Evolutionary conservation across 2,888 invertebrate species (phyloP), one percentile per base, ranked within the genome.

Genomic region (Hydrotaea cyrtoneurina): DNA sequence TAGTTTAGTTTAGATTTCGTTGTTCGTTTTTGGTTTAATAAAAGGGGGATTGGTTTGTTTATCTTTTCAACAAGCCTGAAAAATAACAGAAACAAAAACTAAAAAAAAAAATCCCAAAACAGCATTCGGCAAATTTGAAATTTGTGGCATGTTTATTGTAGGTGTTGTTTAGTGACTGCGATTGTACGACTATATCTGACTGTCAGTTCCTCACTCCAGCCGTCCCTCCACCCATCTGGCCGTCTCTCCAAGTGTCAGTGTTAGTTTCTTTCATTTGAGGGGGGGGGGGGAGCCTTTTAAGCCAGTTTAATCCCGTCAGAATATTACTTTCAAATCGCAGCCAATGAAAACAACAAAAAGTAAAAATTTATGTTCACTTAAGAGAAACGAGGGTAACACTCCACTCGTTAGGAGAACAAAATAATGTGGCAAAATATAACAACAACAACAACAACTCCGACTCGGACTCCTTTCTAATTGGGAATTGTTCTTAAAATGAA

Each of bases 21-120:
- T 31, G 31, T 31, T 31, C 11, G 8, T 3, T 11, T 13, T 39
- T 62, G 62, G 36, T n/a, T n/a, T 69, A 72, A n/a, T 73, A 59
- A 78, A 75, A 64, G n/a, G 76, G 79, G 85, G 85, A 79, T 85
- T 85, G 85, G 85, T 82, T 80, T 85, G 77, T 82, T 80, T 80
- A 79, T 85, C 78, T 83, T 80, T 82, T 73, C 62, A 46, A 71
- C n/a, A 36, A 31, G 13, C 23, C 26, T n/a, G 36, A 31, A 77
- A 36, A 53, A 72, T 62, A 19, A 50, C 19, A 43, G 19, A 71
- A 71, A 46, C 46, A 71, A 19, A 53, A 72, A 15, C 2, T 13
- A 57, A 7, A 31, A 31, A 31, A 31, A 31, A 31, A 31, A 4
- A 31, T 2, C 31, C 31, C 31, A 31, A 7, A 2, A 26, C 46